Base-by-base conservation (phyloP, 2,113 vertebrate species). In the Benitochromis conjunctus region DNA sequence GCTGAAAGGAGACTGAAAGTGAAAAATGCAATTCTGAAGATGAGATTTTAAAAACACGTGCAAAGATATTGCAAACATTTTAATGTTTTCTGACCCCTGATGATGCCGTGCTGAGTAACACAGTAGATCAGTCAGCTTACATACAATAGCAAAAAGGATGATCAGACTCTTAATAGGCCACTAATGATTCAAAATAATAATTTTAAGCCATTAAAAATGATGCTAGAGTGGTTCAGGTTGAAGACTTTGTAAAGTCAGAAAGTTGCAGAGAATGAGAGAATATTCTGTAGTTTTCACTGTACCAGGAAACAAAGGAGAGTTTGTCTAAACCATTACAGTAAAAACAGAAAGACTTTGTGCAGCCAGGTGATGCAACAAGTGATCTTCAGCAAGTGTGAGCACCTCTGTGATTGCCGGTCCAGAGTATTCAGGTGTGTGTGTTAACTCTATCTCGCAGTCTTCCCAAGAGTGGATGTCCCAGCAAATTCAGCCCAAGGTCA, bases 71-170 rank as follows among this genome's bases (percentile, higher is more conserved):
- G 26, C 46, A 51, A 48, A 76, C 10, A 13, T 26, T 74, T 29
- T 7, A 51, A 31, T 31, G 71, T n/a, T 76, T 76, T 51, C 71
- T 53, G 46, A 76, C 16, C 16, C 26, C 18, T 76, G 26, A 51
- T 31, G 24, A 53, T 74, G 21, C 9, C 0, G 0, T 29, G 7
- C 43, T 0, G 0, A 51, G 43, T 31, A 29, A 51, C 4, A 24
- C 24, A 74, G 18, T n/a, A 19, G 71, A 76, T n/a, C 8, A 11
- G 12, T 74, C n/a, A 31, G 18, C 19, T 51, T 29, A 51, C 43
- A 16, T 5, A 74, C 21, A 74, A 18, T 19, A 74, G 24, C 41
- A 74, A 5, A 74, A 46, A 48, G 5, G 24, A 69, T 43, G 24
- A 16, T 16, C n/a, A 29, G 69, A 48, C 24, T 48, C 9, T 74